These are phyloP conservation scores for Astropecten irregularis DNA, from an alignment of 53 echinoderm and acorn worm species.

Conservation along the genomic window DNA sequence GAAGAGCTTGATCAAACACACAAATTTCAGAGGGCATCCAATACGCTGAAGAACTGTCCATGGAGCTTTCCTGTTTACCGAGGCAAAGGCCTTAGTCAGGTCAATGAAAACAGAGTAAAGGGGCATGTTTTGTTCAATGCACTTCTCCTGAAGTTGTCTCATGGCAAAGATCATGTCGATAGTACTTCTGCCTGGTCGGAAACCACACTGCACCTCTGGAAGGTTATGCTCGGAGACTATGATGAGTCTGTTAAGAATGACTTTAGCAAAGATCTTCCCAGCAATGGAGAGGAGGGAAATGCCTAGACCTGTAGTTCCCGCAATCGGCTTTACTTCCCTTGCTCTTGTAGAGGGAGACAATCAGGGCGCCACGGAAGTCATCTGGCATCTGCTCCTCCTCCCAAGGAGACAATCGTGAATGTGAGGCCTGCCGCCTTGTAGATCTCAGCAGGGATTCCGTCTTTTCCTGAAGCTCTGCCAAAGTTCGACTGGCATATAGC, in stretches of 20 bases:
- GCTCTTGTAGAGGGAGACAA: background rate
- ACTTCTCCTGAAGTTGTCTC: no score
- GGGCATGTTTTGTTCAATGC: background rate
- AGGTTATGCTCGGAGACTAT: background rate
- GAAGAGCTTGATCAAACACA: constrained; percentile 3
- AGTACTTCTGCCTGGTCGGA: background rate
- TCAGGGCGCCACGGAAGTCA: background rate
- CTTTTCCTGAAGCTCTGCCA: constrained; percentile 5
- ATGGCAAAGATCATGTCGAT: background rate
- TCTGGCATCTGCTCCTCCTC: background rate
- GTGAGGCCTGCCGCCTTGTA: background rate
- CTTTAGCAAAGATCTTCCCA: background rate
- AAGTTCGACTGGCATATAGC: constrained; percentile 9
- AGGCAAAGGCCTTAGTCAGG: constrained; percentile 37
- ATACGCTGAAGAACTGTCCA: background rate
- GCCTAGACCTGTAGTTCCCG: background rate
- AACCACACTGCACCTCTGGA: background rate
- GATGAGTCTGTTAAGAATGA: background rate
- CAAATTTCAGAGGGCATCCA: constrained; percentile 29
- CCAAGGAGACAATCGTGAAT: background rate
- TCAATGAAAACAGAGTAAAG: no score
- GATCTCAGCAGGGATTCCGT: background rate
- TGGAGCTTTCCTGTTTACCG: constrained; percentile 33
- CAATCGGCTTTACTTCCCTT: background rate
- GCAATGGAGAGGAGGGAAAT: background rate